phyloP scores from a whole-genome alignment of 2,888 invertebrate species.

The Cyclophora punctaria region DNA sequence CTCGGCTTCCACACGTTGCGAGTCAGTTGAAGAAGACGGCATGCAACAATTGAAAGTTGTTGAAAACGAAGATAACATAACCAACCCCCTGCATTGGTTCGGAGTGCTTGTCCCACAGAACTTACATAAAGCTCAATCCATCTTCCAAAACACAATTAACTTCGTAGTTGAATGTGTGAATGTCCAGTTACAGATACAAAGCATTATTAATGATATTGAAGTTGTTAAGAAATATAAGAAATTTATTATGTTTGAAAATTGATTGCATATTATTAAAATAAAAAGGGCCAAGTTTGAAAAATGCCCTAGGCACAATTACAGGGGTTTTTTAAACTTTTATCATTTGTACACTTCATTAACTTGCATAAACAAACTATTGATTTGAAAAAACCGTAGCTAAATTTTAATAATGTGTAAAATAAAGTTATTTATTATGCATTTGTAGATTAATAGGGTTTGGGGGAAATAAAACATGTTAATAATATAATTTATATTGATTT shows the following conservation, averaged over 20 bases:
- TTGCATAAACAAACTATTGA: too few species aligned
- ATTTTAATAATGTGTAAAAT: too few species aligned
- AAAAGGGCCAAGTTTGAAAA: too few species aligned
- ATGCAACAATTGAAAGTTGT: constrained; percentile 52
- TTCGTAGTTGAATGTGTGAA: constrained; percentile 81
- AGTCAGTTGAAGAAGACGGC: constrained; percentile 54
- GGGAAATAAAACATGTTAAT: constrained; percentile 12
- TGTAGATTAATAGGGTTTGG: background rate
- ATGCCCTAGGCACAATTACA: too few species aligned
- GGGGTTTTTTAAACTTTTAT: too few species aligned
- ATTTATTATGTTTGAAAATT: constrained; percentile 4
- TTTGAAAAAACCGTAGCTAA: too few species aligned
- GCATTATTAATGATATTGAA: constrained; percentile 42
- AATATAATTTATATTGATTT: constrained; percentile 20
- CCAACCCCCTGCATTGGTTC: constrained; percentile 89
- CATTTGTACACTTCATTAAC: too few species aligned
- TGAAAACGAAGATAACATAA: constrained; percentile 42
- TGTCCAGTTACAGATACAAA: constrained; percentile 77
- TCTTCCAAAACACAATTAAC: constrained; percentile 82
- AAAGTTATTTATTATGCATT: too few species aligned
- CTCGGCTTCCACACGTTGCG: constrained; percentile 50
- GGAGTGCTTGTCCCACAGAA: constrained; percentile 89
- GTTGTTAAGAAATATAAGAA: constrained; percentile 40
- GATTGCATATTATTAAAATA: background rate
- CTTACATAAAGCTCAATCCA: constrained; percentile 82